Evolutionary conservation across 2,797 vertebrate species (phyloP).

Genomic region (Salmo trutta): DNA sequence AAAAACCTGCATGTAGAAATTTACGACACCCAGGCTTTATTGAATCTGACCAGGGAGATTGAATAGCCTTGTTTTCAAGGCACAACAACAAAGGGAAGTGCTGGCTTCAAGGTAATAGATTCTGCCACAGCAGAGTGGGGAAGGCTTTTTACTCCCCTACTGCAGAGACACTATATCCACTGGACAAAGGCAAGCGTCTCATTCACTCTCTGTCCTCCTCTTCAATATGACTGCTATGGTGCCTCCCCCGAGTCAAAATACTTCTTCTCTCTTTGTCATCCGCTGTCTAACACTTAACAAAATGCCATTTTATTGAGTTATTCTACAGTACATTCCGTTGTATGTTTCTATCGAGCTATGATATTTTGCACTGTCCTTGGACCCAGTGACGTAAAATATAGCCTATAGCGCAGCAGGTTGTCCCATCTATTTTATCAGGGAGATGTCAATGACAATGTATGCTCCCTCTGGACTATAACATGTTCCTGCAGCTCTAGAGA

Average conservation of each 20-base stretch:
- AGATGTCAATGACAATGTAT: neutral
- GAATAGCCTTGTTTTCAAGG: slow-evolving; percentile 61
- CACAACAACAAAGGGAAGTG: slow-evolving; percentile 47
- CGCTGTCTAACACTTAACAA: neutral
- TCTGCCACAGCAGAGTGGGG: slow-evolving; percentile 19
- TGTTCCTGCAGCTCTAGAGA: neutral
- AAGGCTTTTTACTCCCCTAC: slow-evolving; percentile 4
- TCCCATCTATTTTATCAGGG: neutral
- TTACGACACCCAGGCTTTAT: slow-evolving; percentile 49
- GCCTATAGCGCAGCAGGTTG: neutral
- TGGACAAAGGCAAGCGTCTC: neutral
- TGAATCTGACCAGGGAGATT: slow-evolving; percentile 49
- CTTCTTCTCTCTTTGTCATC: neutral
- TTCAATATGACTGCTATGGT: neutral
- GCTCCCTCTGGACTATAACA: neutral
- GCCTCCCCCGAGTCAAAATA: neutral
- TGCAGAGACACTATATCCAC: neutral
- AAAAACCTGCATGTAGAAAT: slow-evolving; percentile 49
- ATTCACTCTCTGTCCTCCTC: neutral
- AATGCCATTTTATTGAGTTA: neutral
- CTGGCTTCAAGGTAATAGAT: slow-evolving; percentile 28
- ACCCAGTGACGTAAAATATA: neutral
- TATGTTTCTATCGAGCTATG: neutral
- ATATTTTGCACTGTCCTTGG: neutral
- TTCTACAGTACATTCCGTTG: neutral